Percentiles rank a stretch among this genome's conserved stretches.
These are phyloP conservation scores for Sternotherus odoratus DNA, from an alignment of 2,797 vertebrate species.

Conservation along the genomic window DNA sequence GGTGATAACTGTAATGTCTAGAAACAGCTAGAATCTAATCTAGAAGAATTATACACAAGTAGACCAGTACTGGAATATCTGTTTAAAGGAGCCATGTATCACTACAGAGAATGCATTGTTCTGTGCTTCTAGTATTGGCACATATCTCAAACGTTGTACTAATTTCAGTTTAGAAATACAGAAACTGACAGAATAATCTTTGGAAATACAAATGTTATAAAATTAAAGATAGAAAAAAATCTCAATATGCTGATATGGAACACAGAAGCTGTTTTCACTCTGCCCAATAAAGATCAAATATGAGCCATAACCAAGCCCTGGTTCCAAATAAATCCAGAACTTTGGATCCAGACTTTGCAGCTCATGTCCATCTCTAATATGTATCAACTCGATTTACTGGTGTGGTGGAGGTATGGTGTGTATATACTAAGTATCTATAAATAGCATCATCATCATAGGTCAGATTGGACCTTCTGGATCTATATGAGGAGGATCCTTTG, in stretches of 20 bases:
- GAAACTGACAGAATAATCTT: background rate
- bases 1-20: background rate
- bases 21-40: slow-evolving; percentile 44
- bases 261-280: background rate
- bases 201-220: background rate
- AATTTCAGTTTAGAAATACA: slow-evolving; percentile 2
- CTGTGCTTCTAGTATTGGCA: background rate
- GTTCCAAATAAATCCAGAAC: background rate
- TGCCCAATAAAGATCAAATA: background rate
- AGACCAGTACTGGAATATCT: slow-evolving; percentile 12
- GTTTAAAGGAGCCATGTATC: background rate
- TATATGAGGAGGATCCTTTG: too few species aligned
- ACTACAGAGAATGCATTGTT: background rate
- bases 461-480: background rate
- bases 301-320: background rate
- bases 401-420: background rate
- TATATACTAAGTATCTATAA: too few species aligned
- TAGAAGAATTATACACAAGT: slow-evolving; percentile 31
- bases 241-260: background rate
- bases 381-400: background rate
- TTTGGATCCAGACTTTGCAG: background rate
- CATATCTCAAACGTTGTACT: background rate
- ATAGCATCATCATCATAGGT: background rate
- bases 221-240: background rate
- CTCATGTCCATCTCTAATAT: background rate